phyloP scores from a whole-genome alignment of 1,140 invertebrate species.

The Drosophila guanche region DNA sequence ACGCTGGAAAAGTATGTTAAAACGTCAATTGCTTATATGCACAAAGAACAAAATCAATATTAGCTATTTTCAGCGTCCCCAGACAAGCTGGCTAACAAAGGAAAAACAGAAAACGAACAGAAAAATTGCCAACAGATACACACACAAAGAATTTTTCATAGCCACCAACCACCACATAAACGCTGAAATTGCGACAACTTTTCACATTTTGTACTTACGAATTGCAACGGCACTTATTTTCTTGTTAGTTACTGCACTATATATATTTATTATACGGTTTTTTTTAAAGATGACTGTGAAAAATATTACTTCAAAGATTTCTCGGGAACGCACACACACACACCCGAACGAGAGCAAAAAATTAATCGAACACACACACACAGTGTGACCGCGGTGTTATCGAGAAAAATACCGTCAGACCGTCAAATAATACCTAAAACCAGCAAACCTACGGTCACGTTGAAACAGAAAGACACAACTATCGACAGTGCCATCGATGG shows the following conservation, averaged over 20 bases:
- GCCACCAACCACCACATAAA: constrained; percentile 3
- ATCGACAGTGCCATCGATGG: too few relatives aligned
- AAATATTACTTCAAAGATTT: constrained; percentile 21
- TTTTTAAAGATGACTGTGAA: constrained; percentile 43
- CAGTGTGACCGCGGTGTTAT: not conserved
- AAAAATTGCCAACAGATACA: constrained; percentile 57
- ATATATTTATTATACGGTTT: not conserved
- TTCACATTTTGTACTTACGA: constrained; percentile 34
- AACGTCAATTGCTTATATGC: constrained; percentile 1
- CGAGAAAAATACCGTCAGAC: not conserved
- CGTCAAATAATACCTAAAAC: not conserved
- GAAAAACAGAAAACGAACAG: constrained; percentile 11
- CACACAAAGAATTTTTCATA: constrained; percentile 31
- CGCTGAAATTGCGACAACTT: not conserved
- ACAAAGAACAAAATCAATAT: constrained; percentile 58
- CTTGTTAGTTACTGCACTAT: constrained; percentile 8
- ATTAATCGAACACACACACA: too few relatives aligned
- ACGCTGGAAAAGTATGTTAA: not conserved
- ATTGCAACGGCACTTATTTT: constrained; percentile 26
- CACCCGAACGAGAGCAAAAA: constrained; percentile 39
- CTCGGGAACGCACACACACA: constrained; percentile 23
- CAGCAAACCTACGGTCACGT: too few relatives aligned
- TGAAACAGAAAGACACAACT: too few relatives aligned
- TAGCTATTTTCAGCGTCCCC: constrained; percentile 52
- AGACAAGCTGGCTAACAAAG: constrained; percentile 18